Percentiles rank a stretch among this genome's conserved stretches.
Evolutionary conservation across 2,113 vertebrate species (phyloP).

Genomic region (Hirundichthys speculiger): DNA sequence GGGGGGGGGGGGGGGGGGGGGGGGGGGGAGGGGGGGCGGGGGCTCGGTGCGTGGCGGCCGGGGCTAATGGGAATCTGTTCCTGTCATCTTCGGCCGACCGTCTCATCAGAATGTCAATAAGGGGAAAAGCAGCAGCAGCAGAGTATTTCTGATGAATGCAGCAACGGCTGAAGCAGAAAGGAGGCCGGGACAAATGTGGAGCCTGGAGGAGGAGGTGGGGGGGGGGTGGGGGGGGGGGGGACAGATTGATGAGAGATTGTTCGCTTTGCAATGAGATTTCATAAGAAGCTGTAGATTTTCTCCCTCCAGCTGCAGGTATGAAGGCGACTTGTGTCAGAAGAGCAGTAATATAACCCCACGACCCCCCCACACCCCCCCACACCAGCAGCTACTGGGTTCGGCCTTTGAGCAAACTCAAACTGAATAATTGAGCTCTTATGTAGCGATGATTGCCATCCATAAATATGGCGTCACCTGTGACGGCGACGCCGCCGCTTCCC

Average conservation of each 20-base stretch:
- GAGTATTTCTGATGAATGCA: conserved; percentile 63
- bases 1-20: no score
- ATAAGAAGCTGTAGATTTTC: conserved; percentile 59
- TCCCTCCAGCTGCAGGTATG: conserved; percentile 59
- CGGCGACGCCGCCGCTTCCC: conserved; percentile 24
- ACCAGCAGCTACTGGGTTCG: conserved; percentile 7
- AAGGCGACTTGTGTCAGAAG: no score
- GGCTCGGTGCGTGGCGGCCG: conserved; percentile 34
- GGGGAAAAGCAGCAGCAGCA: conserved; percentile 25
- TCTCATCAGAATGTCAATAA: conserved; percentile 69
- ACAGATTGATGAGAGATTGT: conserved; percentile 69
- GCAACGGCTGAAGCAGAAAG: conserved; percentile 18
- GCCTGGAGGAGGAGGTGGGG: no score
- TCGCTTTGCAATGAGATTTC: conserved; percentile 60
- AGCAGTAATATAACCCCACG: conserved; percentile 23
- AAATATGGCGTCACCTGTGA: conserved; percentile 63
- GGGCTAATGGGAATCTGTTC: conserved; percentile 68
- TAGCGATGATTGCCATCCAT: conserved; percentile 59
- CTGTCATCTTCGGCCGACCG: conserved; percentile 61
- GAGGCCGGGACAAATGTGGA: conserved; percentile 46
- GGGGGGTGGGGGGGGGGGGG: no score
- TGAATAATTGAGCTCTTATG: conserved; percentile 66
- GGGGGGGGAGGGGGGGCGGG: no score
- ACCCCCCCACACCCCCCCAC: neutral
- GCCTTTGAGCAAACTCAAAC: neutral